Evolutionary conservation across 2,797 vertebrate genomes (phyloP), one percentile per base, ranked within the genome.

Genomic region (Bradypodion ventrale): DNA sequence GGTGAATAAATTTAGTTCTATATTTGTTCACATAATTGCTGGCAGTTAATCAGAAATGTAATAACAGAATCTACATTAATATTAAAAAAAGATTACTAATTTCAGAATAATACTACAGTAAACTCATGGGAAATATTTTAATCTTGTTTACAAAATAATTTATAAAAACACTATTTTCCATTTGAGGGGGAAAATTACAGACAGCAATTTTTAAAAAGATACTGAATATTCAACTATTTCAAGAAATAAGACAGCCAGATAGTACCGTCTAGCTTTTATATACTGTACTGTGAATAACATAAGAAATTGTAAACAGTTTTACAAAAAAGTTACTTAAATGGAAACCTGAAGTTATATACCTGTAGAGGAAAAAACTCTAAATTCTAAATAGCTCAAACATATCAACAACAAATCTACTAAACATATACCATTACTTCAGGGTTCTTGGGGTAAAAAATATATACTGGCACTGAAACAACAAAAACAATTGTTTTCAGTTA

Each of bases 1-100:
- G 59, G 63, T 83, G 81, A 4, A 29, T 84, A 56, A 78, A 87
- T 85, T 87, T 52, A 78, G 9, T 89, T 82, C 6, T 29, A 84
- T 60, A 80, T 86, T 40, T 89, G 85, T 83, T 83, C 87, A 87
- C 87, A 63, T 83, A 29, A 84, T 88, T 82, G 87, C 92, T 86
- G 15, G 21, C 52, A 56, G 16, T 56, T 72, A 32, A 2, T 60
- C 46, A 66, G 72, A 52, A 15, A 77, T 49, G 25, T 8, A 52
- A 6, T 83, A n/a, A 4, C 13, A 83, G 27, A 74, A 7, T 52
- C 29, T 9, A 72, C 10, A 59, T 42, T 49, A 80, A 44, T 44
- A 37, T 52, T n/a, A 37, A 25, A 27, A 56, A 73, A 73, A 6
- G 9, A 32, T 83, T 68, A 46, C 1, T n/a, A 32, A 6, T 78